Base-by-base conservation (phyloP, 2,888 invertebrate species). In the Pristionchus japonicus region DNA sequence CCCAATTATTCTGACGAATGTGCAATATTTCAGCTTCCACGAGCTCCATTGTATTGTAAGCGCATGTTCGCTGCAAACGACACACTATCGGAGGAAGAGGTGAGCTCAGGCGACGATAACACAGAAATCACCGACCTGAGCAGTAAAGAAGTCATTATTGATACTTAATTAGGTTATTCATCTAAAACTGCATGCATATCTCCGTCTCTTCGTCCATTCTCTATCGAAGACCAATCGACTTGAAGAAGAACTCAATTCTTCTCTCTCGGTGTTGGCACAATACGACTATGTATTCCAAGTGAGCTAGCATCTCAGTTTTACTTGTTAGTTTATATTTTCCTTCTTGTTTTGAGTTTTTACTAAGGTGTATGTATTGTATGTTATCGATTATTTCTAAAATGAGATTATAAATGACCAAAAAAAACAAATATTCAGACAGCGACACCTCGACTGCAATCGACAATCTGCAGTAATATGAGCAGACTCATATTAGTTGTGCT, bases 41-140 rank as follows among this genome's bases (percentile, higher is more conserved):
- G 87, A 20, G 40, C 87, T 13, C 87, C 87, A 17, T 23, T 87
- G n/a, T 87, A 87, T 80, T 87, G 87, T 40, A 61, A 74, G 13
- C 87, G 23, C 6, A 49, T 77, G 61, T 86, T 49, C n/a, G 20
- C 17, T 3, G 40, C 77, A 15, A 52, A 47, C 31, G 87, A 49
- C 7, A 27, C 34, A 0, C 52, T 57, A 20, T 87, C 87, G 40
- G 49, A 74, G 7, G 87, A 87, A n/a, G 87, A 87, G 80, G 87
- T 87, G 37, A 4, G 57, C 17, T 4, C 11, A 23, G 6, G 6
- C 7, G 3, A 57, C 17, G 17, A 7, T 57, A 15, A 11, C 57
- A 27, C 6, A 17, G 27, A 31, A 34, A 40, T 11, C 43, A 11
- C 7, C 11, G 9, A 6, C 6, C 23, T 57, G 17, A 57, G 3